Evolutionary conservation across 2,113 vertebrate species (phyloP).

Genomic region (Chauna torquata): DNA sequence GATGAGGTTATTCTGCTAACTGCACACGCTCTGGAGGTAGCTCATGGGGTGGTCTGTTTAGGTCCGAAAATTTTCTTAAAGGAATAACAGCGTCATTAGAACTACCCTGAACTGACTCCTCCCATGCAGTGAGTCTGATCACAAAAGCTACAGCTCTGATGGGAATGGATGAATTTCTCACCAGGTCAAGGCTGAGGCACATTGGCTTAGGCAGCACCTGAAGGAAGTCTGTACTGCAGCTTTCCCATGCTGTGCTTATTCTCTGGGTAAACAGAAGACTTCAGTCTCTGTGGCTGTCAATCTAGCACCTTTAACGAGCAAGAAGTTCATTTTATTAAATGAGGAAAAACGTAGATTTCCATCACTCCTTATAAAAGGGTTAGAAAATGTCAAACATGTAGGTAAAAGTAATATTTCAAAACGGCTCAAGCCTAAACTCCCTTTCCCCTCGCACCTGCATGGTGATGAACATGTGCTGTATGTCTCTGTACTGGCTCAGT

Average conservation of each 20-base stretch:
- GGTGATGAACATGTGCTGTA: slow-evolving; percentile 13
- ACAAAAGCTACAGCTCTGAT: background rate
- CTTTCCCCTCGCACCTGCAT: slow-evolving; percentile 41
- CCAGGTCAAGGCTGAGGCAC: background rate
- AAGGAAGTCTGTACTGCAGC: background rate
- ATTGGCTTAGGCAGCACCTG: background rate
- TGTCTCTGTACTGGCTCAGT: slow-evolving; percentile 17
- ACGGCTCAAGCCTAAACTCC: slow-evolving; percentile 9
- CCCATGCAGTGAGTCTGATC: background rate
- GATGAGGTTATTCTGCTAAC: slow-evolving; percentile 36
- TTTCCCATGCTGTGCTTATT: background rate
- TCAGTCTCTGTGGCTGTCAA: background rate
- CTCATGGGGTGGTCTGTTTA: slow-evolving; percentile 41
- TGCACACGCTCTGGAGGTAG: background rate
- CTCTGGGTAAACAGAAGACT: slow-evolving; percentile 35
- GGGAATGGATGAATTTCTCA: background rate
- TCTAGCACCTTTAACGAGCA: slow-evolving; percentile 17
- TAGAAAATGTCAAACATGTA: slow-evolving; percentile 35
- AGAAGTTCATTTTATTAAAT: background rate
- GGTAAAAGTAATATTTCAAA: slow-evolving; percentile 47
- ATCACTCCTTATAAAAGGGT: slow-evolving; percentile 42
- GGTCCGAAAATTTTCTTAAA: background rate
- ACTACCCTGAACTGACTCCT: background rate
- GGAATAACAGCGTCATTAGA: background rate
- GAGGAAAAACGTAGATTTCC: slow-evolving; percentile 27